phyloP scores from a whole-genome alignment of 2,888 invertebrate genomes.

The Enchytraeus crypticus region DNA sequence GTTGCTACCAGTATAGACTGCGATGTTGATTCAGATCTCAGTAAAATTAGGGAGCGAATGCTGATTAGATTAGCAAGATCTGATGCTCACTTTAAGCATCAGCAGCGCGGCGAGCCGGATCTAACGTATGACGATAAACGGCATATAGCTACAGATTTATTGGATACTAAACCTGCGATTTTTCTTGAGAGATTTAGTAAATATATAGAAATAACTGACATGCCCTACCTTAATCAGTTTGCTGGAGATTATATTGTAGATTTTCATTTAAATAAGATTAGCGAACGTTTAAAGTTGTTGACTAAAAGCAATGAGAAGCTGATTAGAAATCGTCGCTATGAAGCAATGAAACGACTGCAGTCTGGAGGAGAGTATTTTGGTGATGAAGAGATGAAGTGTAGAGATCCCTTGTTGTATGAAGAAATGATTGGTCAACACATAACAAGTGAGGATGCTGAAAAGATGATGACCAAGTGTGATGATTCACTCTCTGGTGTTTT shows the following conservation, averaged over 20 bases:
- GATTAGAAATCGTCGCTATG: conserved; percentile 32
- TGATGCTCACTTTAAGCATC: conserved; percentile 67
- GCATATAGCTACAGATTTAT: conserved; percentile 59
- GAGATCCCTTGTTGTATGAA: conserved; percentile 81
- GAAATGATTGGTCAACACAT: conserved; percentile 79
- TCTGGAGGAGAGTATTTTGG: conserved; percentile 56
- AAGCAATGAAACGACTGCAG: conserved; percentile 66
- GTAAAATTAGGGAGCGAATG: conserved; percentile 44
- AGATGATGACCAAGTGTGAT: conserved; percentile 36
- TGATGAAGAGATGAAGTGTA: conserved; percentile 83
- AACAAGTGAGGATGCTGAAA: conserved; percentile 64
- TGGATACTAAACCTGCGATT: conserved; percentile 59
- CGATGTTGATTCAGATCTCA: too few relatives aligned
- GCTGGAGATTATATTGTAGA: conserved; percentile 56
- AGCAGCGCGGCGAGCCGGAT: conserved; percentile 71
- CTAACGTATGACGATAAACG: conserved; percentile 63
- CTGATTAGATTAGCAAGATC: conserved; percentile 58
- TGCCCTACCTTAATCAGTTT: conserved; percentile 59
- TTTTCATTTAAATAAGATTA: conserved; percentile 57
- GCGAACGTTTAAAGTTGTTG: conserved; percentile 15
- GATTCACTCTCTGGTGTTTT: conserved; percentile 63
- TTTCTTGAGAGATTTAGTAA: conserved; percentile 73
- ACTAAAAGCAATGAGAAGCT: neutral
- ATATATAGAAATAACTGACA: conserved; percentile 60
- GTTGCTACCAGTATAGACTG: too few relatives aligned